These are phyloP conservation scores for Pemphredon lugubris DNA, from an alignment of 2,888 invertebrate species.

Conservation along the genomic window DNA sequence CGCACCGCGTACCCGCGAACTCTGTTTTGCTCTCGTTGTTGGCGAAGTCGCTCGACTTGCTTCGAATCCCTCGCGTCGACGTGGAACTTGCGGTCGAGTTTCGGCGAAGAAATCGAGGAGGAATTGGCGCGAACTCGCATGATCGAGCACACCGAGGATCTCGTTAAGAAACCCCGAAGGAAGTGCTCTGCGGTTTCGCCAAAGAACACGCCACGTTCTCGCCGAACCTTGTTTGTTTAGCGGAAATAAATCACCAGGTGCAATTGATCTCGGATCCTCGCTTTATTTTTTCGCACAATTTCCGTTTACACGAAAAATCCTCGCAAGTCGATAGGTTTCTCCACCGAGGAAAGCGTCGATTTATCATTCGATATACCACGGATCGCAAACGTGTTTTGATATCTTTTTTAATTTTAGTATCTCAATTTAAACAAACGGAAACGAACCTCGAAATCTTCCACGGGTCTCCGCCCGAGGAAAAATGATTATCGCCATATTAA, in stretches of 20 bases:
- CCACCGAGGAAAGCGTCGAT: no score
- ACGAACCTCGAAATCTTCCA: no score
- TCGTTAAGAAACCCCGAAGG: constrained; percentile 67
- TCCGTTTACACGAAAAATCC: no score
- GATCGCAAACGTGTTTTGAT: no score
- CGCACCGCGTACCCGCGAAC: constrained; percentile 27
- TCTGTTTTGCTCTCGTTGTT: constrained; percentile 27
- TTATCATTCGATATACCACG: no score
- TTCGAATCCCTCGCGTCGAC: constrained; percentile 32
- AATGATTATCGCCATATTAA: no score
- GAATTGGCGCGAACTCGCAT: constrained; percentile 70
- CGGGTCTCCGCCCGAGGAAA: no score
- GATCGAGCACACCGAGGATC: constrained; percentile 67
- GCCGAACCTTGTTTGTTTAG: constrained; percentile 60
- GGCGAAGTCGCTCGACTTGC: constrained; percentile 41
- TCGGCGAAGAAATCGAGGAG: constrained; percentile 62
- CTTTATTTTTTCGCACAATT: constrained; percentile 12
- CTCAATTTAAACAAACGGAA: no score
- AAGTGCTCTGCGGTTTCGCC: constrained; percentile 66
- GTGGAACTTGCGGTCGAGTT: constrained; percentile 62
- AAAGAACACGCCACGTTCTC: constrained; percentile 54
- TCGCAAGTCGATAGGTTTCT: no score
- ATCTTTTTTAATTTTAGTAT: no score
- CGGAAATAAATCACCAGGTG: constrained; percentile 38
- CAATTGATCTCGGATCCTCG: constrained; percentile 27